Base-by-base conservation (phyloP, 2,888 invertebrate species). In the Conops quadrifasciatus region DNA sequence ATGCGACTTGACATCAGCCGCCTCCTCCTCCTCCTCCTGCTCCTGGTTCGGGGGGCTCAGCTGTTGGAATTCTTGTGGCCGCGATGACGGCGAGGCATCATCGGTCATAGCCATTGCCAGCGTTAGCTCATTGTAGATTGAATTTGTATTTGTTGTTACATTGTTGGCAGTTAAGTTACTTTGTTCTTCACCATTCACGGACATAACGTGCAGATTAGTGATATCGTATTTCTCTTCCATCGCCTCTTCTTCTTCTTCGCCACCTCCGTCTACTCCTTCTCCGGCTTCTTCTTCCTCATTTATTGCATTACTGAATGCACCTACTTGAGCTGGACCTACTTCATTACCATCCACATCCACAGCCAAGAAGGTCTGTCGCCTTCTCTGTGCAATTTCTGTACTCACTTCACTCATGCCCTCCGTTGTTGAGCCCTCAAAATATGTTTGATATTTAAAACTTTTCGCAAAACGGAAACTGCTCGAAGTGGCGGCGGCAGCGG, bases 51-150 rank as follows among this genome's bases (percentile, higher is more conserved):
- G 43, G 30, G 15, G 56, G 3, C 24, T 9, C 24, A 43, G 9
- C 21, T 49, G 45, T 58, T 64, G 26, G 36, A n/a, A 30, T 21
- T 62, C 24, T 65, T 58, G 51, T 24, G 67, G 67, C 30, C 28
- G 43, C 24, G 49, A 49, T 68, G 36, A 47, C 62, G 67, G 66
- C 43, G 60, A 53, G 60, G 51, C 60, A 53, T 24, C 53, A 4
- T 70, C 56, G n/a, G 70, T 49, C 26, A 58, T 49, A 28, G 59
- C 58, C 11, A 67, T 60, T 21, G 70, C 28, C 9, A 62, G 53
- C 53, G 68, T 71, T 0, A 68, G 64, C 28, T 51, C 59, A 21
- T 47, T 59, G n/a, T 53, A 36, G 5, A 51, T 53, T 47, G 11
- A 16, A 16, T 56, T 36, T 36, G 36, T 36, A 36, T 36, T n/a